phyloP scores from a whole-genome alignment of 2,113 vertebrate species.

The Notothenia coriiceps region DNA sequence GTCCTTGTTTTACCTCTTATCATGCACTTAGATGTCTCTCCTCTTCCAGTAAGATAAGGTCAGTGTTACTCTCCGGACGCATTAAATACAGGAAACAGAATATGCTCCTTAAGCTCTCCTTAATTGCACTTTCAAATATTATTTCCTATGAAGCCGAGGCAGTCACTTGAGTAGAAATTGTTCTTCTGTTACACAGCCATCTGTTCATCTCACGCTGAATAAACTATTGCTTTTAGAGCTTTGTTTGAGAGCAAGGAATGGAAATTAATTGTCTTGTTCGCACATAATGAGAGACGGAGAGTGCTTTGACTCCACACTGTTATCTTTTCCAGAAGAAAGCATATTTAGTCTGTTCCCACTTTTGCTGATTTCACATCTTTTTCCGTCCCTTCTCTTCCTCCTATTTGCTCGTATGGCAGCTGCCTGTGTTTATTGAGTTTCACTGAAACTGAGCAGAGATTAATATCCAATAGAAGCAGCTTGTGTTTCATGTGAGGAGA shows the following conservation, averaged over 20 bases:
- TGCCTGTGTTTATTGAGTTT: neutral
- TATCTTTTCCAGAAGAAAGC: neutral
- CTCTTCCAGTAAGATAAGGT: constrained; percentile 4
- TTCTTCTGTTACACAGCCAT: neutral
- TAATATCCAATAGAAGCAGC: neutral
- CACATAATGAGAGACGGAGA: neutral
- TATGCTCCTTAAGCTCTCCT: neutral
- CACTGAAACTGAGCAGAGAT: neutral
- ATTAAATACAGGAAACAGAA: neutral
- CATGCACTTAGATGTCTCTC: neutral
- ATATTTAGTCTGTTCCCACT: neutral
- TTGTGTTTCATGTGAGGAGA: neutral
- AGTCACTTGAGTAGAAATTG: neutral
- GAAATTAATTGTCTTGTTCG: too few relatives aligned
- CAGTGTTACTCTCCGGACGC: neutral
- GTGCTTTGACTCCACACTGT: neutral
- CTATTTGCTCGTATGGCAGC: neutral
- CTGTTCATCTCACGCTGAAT: too few relatives aligned
- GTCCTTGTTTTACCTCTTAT: too few relatives aligned
- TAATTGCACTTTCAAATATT: constrained; percentile 5
- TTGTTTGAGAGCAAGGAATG: neutral
- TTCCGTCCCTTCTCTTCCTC: neutral
- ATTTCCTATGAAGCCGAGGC: neutral
- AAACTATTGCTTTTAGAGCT: neutral
- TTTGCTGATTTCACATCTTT: neutral